A percentile compares a stretch with the other conserved stretches of the same genome.
Evolutionary conservation across 1,140 invertebrate genomes (phyloP).

Genomic region (Drosophila bocqueti): DNA sequence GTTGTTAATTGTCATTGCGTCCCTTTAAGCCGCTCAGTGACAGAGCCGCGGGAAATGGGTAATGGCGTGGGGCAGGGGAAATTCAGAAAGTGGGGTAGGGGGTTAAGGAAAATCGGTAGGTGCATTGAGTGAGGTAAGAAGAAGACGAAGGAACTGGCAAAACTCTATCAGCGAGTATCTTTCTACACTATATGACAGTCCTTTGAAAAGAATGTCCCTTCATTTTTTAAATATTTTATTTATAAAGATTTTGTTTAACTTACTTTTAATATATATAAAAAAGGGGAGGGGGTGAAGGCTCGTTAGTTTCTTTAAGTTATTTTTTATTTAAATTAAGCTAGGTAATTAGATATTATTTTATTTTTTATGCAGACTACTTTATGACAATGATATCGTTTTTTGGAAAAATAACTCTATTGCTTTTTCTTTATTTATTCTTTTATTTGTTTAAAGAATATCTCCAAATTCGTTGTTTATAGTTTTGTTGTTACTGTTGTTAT

Average conservation of each 20-base stretch:
- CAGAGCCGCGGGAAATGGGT: constrained; percentile 33
- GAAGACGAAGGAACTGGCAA: constrained; percentile 24
- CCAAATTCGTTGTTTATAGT: constrained; percentile 12
- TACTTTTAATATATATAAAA: background rate
- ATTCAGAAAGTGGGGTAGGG: constrained; percentile 5
- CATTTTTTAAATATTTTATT: background rate
- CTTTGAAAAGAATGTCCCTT: background rate
- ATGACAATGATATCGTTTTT: background rate
- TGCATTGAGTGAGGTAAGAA: constrained; percentile 17
- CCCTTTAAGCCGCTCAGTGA: constrained; percentile 73
- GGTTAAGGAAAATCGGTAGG: constrained; percentile 1
- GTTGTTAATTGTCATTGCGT: constrained; percentile 80
- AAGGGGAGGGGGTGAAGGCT: too few species aligned
- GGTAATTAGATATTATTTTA: background rate
- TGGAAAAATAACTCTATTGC: background rate
- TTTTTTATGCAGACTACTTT: background rate
- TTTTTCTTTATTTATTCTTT: background rate
- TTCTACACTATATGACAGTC: constrained; percentile 5
- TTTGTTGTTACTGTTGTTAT: constrained; percentile 20
- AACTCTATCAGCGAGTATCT: constrained; percentile 16
- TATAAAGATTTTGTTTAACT: background rate
- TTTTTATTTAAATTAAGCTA: background rate
- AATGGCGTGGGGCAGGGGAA: constrained; percentile 7
- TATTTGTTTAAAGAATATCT: background rate
- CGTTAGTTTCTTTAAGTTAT: background rate